Percentiles rank a stretch among this genome's conserved stretches.
phyloP scores from a whole-genome alignment of 2,888 invertebrate species.

The Eupithecia inturbata region DNA sequence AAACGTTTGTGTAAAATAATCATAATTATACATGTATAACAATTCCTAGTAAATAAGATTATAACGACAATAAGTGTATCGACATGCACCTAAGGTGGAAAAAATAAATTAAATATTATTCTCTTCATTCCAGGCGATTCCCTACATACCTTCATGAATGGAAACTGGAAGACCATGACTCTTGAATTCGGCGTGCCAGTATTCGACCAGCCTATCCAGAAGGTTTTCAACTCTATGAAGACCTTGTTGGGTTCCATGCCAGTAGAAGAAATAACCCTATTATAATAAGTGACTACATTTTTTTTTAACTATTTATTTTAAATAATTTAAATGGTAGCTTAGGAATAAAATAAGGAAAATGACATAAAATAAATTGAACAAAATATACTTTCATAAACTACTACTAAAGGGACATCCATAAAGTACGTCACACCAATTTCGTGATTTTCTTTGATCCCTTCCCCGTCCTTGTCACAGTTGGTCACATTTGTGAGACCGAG shows the following conservation, averaged over 20 bases:
- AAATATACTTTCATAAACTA: too few species aligned
- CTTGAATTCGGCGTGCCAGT: slow-evolving; percentile 61
- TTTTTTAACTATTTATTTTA: slow-evolving; percentile 33
- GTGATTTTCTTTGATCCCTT: too few species aligned
- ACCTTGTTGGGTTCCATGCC: slow-evolving; percentile 55
- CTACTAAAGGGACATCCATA: too few species aligned
- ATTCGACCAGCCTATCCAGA: slow-evolving; percentile 54
- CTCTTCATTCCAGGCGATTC: slow-evolving; percentile 58
- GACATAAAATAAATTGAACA: background rate
- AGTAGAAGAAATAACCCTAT: slow-evolving; percentile 55
- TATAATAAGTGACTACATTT: slow-evolving; percentile 27
- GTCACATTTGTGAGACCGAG: too few species aligned
- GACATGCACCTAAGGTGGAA: too few species aligned
- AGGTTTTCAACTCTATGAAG: slow-evolving; percentile 54
- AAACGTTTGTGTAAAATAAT: too few species aligned
- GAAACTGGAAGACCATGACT: slow-evolving; percentile 61
- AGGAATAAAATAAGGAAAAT: background rate
- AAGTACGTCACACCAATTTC: too few species aligned
- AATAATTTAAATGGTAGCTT: slow-evolving; percentile 1
- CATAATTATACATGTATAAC: too few species aligned
- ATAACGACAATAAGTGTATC: too few species aligned
- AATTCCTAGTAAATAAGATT: too few species aligned
- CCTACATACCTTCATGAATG: slow-evolving; percentile 66
- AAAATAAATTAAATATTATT: too few species aligned
- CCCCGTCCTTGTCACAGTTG: too few species aligned